These are phyloP conservation scores for Papilio polytes DNA, from an alignment of 1,140 invertebrate genomes.

Conservation along the genomic window DNA sequence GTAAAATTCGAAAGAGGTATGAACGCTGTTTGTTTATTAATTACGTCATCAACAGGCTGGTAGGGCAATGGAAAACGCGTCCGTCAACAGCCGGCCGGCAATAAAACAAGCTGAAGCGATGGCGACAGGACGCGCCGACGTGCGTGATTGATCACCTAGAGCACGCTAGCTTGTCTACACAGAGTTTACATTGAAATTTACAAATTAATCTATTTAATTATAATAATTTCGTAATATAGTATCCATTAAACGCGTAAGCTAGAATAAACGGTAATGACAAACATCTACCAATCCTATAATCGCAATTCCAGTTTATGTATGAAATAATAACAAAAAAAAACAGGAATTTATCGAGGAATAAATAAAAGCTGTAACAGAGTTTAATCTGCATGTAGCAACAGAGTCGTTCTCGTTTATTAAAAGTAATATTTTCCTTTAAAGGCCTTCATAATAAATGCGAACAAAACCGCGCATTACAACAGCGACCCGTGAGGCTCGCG, in stretches of 20 bases:
- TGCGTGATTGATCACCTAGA: slow-evolving; percentile 32
- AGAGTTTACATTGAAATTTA: slow-evolving; percentile 12
- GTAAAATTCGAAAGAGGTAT: neutral
- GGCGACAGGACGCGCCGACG: slow-evolving; percentile 49
- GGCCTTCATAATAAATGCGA: slow-evolving; percentile 9
- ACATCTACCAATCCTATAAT: too few relatives aligned
- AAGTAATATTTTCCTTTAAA: slow-evolving; percentile 25
- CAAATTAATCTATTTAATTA: neutral
- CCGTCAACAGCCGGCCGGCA: slow-evolving; percentile 38
- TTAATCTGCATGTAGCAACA: slow-evolving; percentile 3
- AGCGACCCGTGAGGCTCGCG: slow-evolving; percentile 44
- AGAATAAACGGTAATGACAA: too few relatives aligned
- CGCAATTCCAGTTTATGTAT: too few relatives aligned
- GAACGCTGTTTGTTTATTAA: neutral
- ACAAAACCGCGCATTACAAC: slow-evolving; percentile 35
- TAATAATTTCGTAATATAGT: neutral
- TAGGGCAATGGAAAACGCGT: slow-evolving; percentile 38
- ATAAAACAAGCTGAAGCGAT: slow-evolving; percentile 52
- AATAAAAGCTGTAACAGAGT: neutral
- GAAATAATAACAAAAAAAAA: too few relatives aligned
- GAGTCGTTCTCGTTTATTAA: slow-evolving; percentile 17
- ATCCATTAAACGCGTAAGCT: too few relatives aligned
- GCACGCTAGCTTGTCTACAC: slow-evolving; percentile 12
- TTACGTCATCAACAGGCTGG: slow-evolving; percentile 32
- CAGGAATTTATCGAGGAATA: neutral